Evolutionary conservation across 1,140 invertebrate species (phyloP), one percentile per base, ranked within the genome.

Genomic region (Drosophila pachea): DNA sequence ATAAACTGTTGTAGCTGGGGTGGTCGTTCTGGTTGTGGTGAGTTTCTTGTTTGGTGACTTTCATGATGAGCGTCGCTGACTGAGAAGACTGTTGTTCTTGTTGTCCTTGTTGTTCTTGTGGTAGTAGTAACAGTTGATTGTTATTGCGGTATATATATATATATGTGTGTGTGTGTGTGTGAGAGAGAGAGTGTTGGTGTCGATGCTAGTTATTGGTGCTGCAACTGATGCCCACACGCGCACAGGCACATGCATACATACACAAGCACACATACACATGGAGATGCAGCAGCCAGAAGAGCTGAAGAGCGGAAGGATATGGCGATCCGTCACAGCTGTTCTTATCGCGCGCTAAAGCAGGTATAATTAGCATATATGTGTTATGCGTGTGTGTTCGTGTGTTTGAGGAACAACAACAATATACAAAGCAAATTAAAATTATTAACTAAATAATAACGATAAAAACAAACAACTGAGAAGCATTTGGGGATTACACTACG

Each of bases 71-170:
- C 69, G 68, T 68, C 76, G 73, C 67, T 76, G 68, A 76, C 74
- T 76, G 74, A 77, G 74, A 69, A 78, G 75, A 78, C 64, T 77
- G 74, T 77, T 76, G 68, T 68, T 55, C n/a, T 55, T 67, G 31
- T 52, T 60, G 56, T 61, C 62, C 42, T 66, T 43, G 38, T 53
- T 38, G 40, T 63, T 7, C 31, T 63, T 6, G 35, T 36, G 16
- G 33, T 59, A 42, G 58, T 40, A 29, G 40, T 12, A 42, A 42
- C 40, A 6, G n/a, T 14, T 12, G 59, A 9, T 38, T 64, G 53
- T 49, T 56, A 12, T 40, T 49, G 14, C 42, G 42, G 54, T 43
- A 14, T n/a, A n/a, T n/a, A n/a, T n/a, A n/a, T n/a, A n/a, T n/a
- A 14, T 66, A 42, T 14, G 35, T 50, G 40, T 36, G 22, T 36